phyloP scores from a whole-genome alignment of 30 jellyfish, hydroid and myxozoan species.

The Aurelia sp. region DNA sequence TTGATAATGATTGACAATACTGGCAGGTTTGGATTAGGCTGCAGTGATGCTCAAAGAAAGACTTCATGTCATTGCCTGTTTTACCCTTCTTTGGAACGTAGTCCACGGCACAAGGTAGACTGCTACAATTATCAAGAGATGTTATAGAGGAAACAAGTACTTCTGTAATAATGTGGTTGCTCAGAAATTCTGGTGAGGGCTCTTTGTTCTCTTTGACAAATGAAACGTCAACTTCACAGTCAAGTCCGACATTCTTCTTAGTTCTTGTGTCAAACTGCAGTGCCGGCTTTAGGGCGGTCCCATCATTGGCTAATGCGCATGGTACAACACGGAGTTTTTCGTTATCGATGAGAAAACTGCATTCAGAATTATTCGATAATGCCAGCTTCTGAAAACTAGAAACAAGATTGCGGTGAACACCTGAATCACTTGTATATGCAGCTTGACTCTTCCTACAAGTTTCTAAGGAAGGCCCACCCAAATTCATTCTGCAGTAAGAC shows the following conservation, averaged over 20 bases:
- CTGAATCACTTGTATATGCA: background rate
- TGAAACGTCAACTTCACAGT: constrained; percentile 1
- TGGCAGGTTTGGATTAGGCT: background rate
- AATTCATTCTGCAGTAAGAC: constrained; percentile 1
- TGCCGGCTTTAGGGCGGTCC: constrained; percentile 41
- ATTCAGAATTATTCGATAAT: too few species aligned
- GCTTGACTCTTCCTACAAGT: background rate
- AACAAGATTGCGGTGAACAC: background rate
- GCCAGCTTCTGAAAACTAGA: background rate
- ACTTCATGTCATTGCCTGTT: background rate
- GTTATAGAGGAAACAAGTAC: too few species aligned
- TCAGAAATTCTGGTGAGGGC: constrained; percentile 17
- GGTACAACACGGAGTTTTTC: background rate
- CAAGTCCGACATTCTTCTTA: constrained; percentile 2
- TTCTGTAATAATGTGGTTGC: background rate
- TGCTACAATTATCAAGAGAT: constrained; percentile 3
- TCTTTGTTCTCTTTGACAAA: constrained; percentile 8
- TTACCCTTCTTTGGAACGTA: constrained; percentile 15
- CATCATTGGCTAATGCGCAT: constrained; percentile 32
- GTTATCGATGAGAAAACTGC: too few species aligned
- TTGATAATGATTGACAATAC: background rate
- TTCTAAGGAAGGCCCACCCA: constrained; percentile 2
- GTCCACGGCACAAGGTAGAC: constrained; percentile 36
- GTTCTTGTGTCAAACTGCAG: constrained; percentile 23
- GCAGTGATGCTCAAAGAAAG: background rate